A percentile compares a stretch with the other conserved stretches of the same genome.
Evolutionary conservation across 30 jellyfish, hydroid and myxozoan species (phyloP).

Genomic region (Aurelia sp.): DNA sequence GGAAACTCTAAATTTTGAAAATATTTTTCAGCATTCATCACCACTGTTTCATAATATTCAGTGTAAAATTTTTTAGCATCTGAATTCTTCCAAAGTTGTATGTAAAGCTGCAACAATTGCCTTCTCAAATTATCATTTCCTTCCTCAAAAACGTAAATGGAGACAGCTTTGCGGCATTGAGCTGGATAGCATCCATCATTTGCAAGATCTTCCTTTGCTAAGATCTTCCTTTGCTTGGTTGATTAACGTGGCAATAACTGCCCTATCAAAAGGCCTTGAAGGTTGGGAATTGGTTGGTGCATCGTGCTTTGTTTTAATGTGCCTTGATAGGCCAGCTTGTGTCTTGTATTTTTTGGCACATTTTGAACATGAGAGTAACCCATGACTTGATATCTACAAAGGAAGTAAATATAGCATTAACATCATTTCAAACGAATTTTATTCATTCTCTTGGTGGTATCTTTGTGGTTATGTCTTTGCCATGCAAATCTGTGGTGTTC

Average conservation of each 20-base stretch:
- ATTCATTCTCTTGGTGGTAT: too few relatives aligned
- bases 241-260: conserved; percentile 15
- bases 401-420: neutral
- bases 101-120: conserved; percentile 6
- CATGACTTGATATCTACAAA: neutral
- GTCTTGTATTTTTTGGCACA: conserved; percentile 35
- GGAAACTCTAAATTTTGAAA: conserved; percentile 37
- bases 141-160: neutral
- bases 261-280: conserved; percentile 20
- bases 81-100: neutral
- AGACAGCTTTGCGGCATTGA: neutral
- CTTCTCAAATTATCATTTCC: neutral
- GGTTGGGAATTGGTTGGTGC: neutral
- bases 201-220: conserved; percentile 30
- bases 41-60: conserved; percentile 3
- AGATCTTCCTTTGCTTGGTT: conserved; percentile 27
- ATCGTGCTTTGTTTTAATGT: conserved; percentile 18
- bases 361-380: conserved; percentile 2
- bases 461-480: too few relatives aligned
- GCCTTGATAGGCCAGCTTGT: conserved; percentile 47
- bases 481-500: too few relatives aligned
- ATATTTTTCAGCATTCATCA: conserved; percentile 28
- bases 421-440: neutral
- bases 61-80: neutral
- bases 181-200: conserved; percentile 34